A percentile compares a stretch with the other conserved stretches of the same genome.
phyloP scores from a whole-genome alignment of 2,113 vertebrate species.

The Callionymus lyra region DNA sequence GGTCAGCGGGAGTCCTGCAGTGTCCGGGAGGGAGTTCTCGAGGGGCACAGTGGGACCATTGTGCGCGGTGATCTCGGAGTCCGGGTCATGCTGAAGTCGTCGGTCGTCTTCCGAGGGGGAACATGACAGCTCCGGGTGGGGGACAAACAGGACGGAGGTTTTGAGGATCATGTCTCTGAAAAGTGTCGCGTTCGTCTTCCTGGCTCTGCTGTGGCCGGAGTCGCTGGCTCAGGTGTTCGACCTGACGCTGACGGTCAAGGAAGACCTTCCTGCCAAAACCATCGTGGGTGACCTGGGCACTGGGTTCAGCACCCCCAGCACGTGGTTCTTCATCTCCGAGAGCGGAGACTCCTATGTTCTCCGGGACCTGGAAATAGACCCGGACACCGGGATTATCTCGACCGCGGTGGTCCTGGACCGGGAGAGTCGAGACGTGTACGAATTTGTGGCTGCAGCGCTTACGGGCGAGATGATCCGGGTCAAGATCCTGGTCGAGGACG shows the following conservation, averaged over 20 bases:
- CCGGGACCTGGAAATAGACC: constrained; percentile 79
- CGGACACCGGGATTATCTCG: constrained; percentile 81
- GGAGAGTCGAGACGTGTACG: constrained; percentile 75
- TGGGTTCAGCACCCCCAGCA: constrained; percentile 54
- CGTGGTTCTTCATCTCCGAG: constrained; percentile 84
- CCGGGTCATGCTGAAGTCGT: too few species aligned
- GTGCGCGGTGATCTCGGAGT: too few species aligned
- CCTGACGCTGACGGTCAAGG: constrained; percentile 75
- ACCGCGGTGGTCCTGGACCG: constrained; percentile 78
- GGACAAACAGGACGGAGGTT: too few species aligned
- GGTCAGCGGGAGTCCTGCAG: too few species aligned
- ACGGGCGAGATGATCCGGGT: constrained; percentile 79
- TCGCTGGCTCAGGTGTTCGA: constrained; percentile 68
- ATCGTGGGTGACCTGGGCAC: constrained; percentile 80
- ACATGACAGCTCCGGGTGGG: too few species aligned
- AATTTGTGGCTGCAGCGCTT: constrained; percentile 81
- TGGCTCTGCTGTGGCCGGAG: constrained; percentile 37
- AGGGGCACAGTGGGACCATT: too few species aligned
- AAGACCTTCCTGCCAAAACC: constrained; percentile 76
- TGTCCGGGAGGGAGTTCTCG: too few species aligned
- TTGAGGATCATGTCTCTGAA: constrained; percentile 13
- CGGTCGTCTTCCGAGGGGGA: too few species aligned
- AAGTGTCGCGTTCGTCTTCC: constrained; percentile 10
- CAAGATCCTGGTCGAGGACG: constrained; percentile 74
- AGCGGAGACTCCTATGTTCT: constrained; percentile 79